Base-by-base conservation (phyloP, 2,888 invertebrate species). In the Tryphoninae sp. region DNA sequence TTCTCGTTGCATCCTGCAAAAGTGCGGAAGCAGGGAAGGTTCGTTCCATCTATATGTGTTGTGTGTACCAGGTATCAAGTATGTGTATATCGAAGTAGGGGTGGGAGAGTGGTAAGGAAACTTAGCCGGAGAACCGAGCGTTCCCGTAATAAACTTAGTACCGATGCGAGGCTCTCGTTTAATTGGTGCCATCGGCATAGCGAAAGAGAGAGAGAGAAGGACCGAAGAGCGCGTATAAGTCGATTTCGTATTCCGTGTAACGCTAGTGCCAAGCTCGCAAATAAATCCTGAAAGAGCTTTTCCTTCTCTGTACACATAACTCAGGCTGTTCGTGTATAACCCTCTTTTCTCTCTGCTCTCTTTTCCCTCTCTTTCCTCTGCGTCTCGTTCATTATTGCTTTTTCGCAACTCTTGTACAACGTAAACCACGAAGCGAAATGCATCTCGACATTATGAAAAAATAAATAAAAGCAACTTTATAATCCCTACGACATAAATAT, bases 161-260 rank as follows among this genome's bases (percentile, higher is more conserved):
- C 58, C 22, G 23, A 49, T 69, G 69, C 74, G 40, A 68, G 51
- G 69, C 69, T 26, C 59, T 16, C 58, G 64, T 75, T 75, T 80
- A 80, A 75, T 75, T 80, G 80, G 69, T 53, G 49, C 58, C 49
- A 75, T 75, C 58, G 75, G 55, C 49, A 64, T 23, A 53, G 67
- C n/a, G 67, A 42, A 42, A 8, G 11, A 23, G 42, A 55, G 51
- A 33, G 62, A 51, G 64, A 19, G 68, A 45, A 13, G 45, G 45
- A 13, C 9, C 45, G 45, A 51, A 62, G 51, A 23, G 45, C 59
- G 45, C 19, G 13, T 16, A 16, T 59, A 59, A 26, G 55, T 9
- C 49, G 65, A 71, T 80, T 80, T 75, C 64, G 69, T 71, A 80
- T 75, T 80, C 80, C 79, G 19, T 69, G 74, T 80, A 75, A 75